Conservation (phyloP, 2,797 vertebrate genomes). For the Lacerta viridis region DNA sequence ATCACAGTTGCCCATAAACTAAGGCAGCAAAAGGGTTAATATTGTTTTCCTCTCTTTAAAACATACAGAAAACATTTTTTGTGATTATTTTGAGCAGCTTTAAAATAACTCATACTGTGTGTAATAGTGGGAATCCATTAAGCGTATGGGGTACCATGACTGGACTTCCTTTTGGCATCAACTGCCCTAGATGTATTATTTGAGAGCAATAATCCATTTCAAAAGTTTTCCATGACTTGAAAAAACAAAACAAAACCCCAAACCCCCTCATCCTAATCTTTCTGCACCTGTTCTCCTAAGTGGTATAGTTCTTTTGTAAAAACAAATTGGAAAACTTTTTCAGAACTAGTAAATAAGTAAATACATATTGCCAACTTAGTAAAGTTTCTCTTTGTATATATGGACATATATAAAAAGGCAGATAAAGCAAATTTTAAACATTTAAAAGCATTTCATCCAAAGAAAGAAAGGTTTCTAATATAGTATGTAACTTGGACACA, state of each 20-base stretch:
- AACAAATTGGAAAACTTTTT: slow-evolving; percentile 56
- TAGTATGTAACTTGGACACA: slow-evolving; percentile 43
- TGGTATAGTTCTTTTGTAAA: slow-evolving; percentile 31
- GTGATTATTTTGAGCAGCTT: slow-evolving; percentile 48
- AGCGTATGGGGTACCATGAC: slow-evolving; percentile 69
- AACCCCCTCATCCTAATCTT: slow-evolving; percentile 22
- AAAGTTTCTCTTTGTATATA: neutral
- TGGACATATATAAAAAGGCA: slow-evolving; percentile 35
- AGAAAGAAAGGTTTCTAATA: slow-evolving; percentile 39
- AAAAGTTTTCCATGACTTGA: slow-evolving; percentile 56
- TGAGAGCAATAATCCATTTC: slow-evolving; percentile 62
- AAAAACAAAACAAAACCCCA: neutral
- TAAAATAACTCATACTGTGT: slow-evolving; percentile 60
- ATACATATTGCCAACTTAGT: slow-evolving; percentile 52
- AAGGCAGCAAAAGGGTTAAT: slow-evolving; percentile 78
- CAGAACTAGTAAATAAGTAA: slow-evolving; percentile 55
- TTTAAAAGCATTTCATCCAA: slow-evolving; percentile 56
- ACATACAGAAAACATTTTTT: slow-evolving; percentile 63
- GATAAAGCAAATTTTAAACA: slow-evolving; percentile 58
- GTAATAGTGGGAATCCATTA: slow-evolving; percentile 59
- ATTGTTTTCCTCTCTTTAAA: slow-evolving; percentile 65
- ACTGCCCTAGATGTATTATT: slow-evolving; percentile 70
- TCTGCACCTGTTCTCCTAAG: slow-evolving; percentile 56
- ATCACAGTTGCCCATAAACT: slow-evolving; percentile 66
- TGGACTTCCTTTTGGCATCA: slow-evolving; percentile 75